Evolutionary conservation across 2,113 vertebrate genomes (phyloP), one percentile per base, ranked within the genome.

Genomic region (Aspidoscelis tigris): DNA sequence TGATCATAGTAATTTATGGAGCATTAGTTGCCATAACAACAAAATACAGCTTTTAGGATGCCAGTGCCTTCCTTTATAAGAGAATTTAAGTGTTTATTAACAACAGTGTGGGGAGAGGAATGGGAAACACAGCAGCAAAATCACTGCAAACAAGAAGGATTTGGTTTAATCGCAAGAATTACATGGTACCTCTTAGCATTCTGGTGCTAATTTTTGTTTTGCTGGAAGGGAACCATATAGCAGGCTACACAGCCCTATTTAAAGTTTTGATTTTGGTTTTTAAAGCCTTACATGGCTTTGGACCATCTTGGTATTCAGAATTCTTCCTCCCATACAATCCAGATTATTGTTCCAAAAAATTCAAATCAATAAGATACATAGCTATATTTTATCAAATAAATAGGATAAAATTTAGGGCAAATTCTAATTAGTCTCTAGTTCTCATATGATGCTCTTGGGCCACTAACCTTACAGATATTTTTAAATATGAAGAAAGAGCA

Each of bases 1-100:
- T 83, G 76, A 87, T 83, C 77, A 80, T 87, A 83, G 86, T 76
- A 80, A 87, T 83, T 83, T 87, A 80, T 61, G 39, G 55, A 83
- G 72, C 81, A 79, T 87, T 87, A 61, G 81, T 83, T 87, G 71
- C 86, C 71, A 87, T 80, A 78, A 83, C 86, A 11, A 83, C 64
- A 74, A 83, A 83, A 39, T 75, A 68, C 41, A 73, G 76, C 41
- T 79, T 68, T 87, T 84, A 50, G 77, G 43, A 21, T 76, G n/a
- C 41, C 22, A 71, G 70, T 58, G 68, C 58, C 83, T 82, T 86
- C 39, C 47, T 83, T 74, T 68, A 58, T 24, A 58, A 87, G 70
- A 53, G 65, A 78, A 50, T 71, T 47, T 70, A 61, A 76, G 39
- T 44, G 33, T 71, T 47, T 76, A 61, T 61, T 61, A 61, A 61